phyloP scores from a whole-genome alignment of 2,113 vertebrate species.

The Craseonycteris thonglongyai region DNA sequence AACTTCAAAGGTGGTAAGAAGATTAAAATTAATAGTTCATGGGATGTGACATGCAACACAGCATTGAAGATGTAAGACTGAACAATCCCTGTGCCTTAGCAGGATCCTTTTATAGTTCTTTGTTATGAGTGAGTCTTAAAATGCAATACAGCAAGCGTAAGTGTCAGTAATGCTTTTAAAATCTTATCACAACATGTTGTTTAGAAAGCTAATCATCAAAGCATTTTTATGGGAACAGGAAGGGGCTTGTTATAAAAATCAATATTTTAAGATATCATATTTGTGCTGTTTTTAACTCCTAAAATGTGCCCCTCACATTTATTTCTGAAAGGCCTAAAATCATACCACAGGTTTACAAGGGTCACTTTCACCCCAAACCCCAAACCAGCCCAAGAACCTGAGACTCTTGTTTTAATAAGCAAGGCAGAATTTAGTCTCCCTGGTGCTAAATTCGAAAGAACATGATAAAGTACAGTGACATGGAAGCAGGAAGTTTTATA shows the following conservation, averaged over 20 bases:
- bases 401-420: neutral
- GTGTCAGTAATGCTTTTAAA: slow-evolving; percentile 53
- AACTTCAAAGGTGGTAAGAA: slow-evolving; percentile 47
- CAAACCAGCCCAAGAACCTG: slow-evolving; percentile 8
- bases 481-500: slow-evolving; percentile 35
- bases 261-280: neutral
- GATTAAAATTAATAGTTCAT: slow-evolving; percentile 55
- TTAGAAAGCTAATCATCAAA: slow-evolving; percentile 47
- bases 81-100: slow-evolving; percentile 20
- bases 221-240: slow-evolving; percentile 19
- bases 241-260: slow-evolving; percentile 29
- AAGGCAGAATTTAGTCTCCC: slow-evolving; percentile 6
- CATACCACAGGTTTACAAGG: neutral
- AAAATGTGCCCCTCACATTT: neutral
- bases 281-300: slow-evolving; percentile 16
- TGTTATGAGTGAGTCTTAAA: slow-evolving; percentile 39
- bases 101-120: slow-evolving; percentile 39
- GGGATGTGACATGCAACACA: neutral
- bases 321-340: slow-evolving; percentile 13
- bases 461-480: slow-evolving; percentile 1
- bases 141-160: slow-evolving; percentile 37
- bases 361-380: neutral
- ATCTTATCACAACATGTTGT: slow-evolving; percentile 23
- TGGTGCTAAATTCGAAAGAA: neutral
- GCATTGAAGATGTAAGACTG: slow-evolving; percentile 24